These are phyloP conservation scores for Drosophila rhopaloa DNA, from an alignment of 1,140 invertebrate species.

Conservation along the genomic window DNA sequence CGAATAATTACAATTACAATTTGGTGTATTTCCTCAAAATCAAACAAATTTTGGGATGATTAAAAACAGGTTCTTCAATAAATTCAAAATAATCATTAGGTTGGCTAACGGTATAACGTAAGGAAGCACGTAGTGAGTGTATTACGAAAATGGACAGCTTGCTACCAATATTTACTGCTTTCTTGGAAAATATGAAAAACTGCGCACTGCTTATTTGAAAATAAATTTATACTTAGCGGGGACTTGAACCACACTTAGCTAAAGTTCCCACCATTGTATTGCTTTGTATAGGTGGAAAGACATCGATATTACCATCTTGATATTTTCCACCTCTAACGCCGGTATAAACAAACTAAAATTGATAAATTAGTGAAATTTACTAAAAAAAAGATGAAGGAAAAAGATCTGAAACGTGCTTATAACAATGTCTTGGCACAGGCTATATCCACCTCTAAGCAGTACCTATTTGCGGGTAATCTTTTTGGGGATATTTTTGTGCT, in stretches of 20 bases:
- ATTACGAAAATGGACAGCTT: no score
- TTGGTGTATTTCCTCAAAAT: slow-evolving; percentile 41
- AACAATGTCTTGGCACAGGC: slow-evolving; percentile 92
- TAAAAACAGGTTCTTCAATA: slow-evolving; percentile 19
- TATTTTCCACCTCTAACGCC: no score
- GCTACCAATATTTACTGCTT: no score
- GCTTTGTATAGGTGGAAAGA: no score
- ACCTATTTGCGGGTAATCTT: slow-evolving; percentile 92
- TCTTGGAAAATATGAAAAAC: no score
- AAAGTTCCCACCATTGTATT: no score
- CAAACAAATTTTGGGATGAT: neutral
- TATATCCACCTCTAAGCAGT: slow-evolving; percentile 93
- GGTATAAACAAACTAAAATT: slow-evolving; percentile 11
- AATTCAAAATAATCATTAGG: slow-evolving; percentile 9
- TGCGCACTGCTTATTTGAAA: no score
- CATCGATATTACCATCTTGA: no score
- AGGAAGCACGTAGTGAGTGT: neutral
- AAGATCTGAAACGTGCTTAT: slow-evolving; percentile 87
- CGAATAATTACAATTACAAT: slow-evolving; percentile 27
- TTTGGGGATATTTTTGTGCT: slow-evolving; percentile 93
- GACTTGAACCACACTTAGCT: no score
- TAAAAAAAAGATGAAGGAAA: slow-evolving; percentile 59
- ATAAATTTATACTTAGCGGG: no score
- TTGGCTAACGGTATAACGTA: neutral
- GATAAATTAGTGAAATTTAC: neutral